Conservation (phyloP, 2,797 vertebrate genomes). For the Pelochelys cantorii region DNA sequence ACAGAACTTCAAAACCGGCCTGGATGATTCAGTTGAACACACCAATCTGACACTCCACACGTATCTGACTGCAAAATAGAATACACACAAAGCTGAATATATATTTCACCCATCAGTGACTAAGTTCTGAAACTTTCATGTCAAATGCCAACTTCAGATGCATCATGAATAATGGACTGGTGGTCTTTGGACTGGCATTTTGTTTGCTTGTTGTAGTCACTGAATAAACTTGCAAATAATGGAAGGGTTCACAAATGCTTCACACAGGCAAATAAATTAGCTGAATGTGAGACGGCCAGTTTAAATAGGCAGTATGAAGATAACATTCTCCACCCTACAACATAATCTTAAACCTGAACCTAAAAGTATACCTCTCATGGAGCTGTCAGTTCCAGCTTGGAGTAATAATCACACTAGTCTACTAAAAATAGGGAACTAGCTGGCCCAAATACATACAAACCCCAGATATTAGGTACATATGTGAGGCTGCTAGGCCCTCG, state of each 20-base stretch:
- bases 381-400: background rate
- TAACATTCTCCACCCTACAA: background rate
- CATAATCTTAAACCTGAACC: too few species aligned
- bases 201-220: background rate
- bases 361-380: background rate
- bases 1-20: background rate
- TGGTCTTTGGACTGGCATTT: background rate
- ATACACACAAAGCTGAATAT: background rate
- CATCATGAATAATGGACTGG: background rate
- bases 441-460: background rate
- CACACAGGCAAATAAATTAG: background rate
- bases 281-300: background rate
- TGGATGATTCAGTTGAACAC: background rate
- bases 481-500: background rate
- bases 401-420: background rate
- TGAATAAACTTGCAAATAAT: background rate
- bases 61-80: background rate
- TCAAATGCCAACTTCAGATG: too few species aligned
- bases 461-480: background rate
- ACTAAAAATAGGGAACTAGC: background rate
- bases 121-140: background rate
- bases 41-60: background rate
- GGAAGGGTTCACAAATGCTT: background rate
- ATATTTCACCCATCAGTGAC: background rate
- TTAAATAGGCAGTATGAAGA: background rate